Base-by-base conservation (phyloP, 1,140 invertebrate species). In the Steinernema feltiae region DNA sequence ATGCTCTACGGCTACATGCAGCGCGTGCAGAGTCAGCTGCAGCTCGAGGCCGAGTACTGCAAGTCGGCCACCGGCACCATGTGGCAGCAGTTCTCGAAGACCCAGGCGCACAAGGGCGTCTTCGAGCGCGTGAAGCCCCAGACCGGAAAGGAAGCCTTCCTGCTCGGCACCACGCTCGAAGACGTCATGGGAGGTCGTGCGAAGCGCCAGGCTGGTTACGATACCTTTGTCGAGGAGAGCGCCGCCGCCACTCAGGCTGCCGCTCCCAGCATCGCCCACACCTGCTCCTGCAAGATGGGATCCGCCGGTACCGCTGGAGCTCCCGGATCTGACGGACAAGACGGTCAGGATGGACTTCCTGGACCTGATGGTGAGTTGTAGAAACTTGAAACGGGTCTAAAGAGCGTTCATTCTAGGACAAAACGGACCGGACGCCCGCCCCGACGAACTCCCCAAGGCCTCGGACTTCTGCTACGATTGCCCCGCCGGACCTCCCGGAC, bases 391-490 rank as follows among this genome's bases (percentile, higher is more conserved):
- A n/a, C n/a, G n/a, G n/a, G n/a, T n/a, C n/a, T n/a, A n/a, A n/a
- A n/a, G n/a, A n/a, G n/a, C n/a, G n/a, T n/a, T n/a, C n/a, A n/a
- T n/a, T n/a, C n/a, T n/a, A n/a, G n/a, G 75, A 71, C 35, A 72
- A 18, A 70, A 70, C 53, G 75, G 75, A 72, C 1, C 70, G 15
- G 75, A 76, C 31, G 78, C 78, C 27, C 30, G 32, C 31, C 48
- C 79, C 32, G 77, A 70, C 15, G 78, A 71, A n/a, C n/a, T 53
- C 18, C 76, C 76, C 35, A 71, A 48, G 30, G 48, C 69, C 17
- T 77, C 69, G 21, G 77, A 75, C 74, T 79, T 78, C 72, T 80
- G 79, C 77, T 80, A 76, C 63, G 77, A 79, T 32, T 80, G 79
- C 48, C 78, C 78, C 30, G 78, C 76, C 27, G 78, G 73, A 48